phyloP scores from a whole-genome alignment of 2,888 invertebrate genomes.

The Cantharis rustica region DNA sequence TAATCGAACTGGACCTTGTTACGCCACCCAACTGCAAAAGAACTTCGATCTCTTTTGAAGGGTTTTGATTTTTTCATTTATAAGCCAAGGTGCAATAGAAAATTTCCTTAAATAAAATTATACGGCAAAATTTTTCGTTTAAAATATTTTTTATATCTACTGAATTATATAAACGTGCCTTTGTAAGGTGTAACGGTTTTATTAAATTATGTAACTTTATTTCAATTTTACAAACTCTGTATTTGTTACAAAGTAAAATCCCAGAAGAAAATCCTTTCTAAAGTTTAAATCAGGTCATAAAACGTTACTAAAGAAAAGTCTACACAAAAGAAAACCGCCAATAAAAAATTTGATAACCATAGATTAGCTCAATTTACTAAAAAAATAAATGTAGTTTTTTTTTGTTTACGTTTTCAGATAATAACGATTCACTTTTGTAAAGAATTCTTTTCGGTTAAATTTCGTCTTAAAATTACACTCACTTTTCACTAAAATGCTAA shows the following conservation, averaged over 20 bases:
- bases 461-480: not conserved
- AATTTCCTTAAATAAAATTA: not conserved
- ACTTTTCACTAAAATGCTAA: no score
- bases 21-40: conserved; percentile 29
- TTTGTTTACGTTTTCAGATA: not conserved
- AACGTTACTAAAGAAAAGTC: not conserved
- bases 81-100: not conserved
- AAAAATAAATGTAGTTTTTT: not conserved
- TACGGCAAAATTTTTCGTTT: not conserved
- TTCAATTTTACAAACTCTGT: conserved; percentile 3
- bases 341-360: not conserved
- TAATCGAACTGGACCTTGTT: conserved; percentile 34
- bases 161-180: not conserved
- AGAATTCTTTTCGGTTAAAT: not conserved
- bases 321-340: not conserved
- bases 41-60: conserved; percentile 6
- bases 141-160: not conserved
- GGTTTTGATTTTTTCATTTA: not conserved
- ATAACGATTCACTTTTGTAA: not conserved
- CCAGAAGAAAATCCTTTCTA: not conserved
- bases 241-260: not conserved
- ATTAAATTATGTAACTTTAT: conserved; percentile 5
- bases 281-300: conserved; percentile 1
- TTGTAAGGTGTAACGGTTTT: not conserved
- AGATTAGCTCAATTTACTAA: conserved; percentile 1